Evolutionary conservation across 2,888 invertebrate species (phyloP), one percentile per base, ranked within the genome.

Genomic region (Formica aserva): DNA sequence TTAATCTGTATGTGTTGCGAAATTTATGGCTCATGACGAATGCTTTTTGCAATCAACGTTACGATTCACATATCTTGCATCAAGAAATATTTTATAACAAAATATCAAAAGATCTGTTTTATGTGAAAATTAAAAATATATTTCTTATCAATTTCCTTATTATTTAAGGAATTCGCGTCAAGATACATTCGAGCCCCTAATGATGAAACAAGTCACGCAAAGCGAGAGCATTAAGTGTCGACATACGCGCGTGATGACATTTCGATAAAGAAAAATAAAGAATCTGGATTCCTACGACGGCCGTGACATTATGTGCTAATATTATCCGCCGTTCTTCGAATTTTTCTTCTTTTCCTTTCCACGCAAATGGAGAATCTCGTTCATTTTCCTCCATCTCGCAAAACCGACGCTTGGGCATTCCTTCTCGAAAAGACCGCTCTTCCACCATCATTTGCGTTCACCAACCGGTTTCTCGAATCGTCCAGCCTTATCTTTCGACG

Each of bases 391-490:
- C 5, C 26, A 35, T 29, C 35, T 5, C n/a, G 15, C 60, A n/a
- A 60, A 29, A n/a, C 71, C 18, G 41, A 57, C 3, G 18, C 55
- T 18, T 22, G 35, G 15, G 22, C 22, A 62, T 48, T 57, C 60
- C 41, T 60, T 26, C 57, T 45, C 15, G 48, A 18, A 29, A 48
- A 48, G 5, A 38, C 71, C 29, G 48, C 65, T 67, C 85, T 63
- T 67, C 72, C 76, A 52, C 55, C 72, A 45, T 84, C 66, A 41
- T 85, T 72, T 72, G 63, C 62, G 63, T 71, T 69, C 69, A 48
- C 82, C 87, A 89, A 89, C 89, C 89, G 89, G 89, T 89, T 89
- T 86, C 52, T 52, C 48, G 62, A 48, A 35, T 72, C 38, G 45
- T 48, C 57, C 57, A 13, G n/a, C n/a, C 48, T 48, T 76, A 65